phyloP scores from a whole-genome alignment of 2,113 vertebrate species.

The Felis chaus region DNA sequence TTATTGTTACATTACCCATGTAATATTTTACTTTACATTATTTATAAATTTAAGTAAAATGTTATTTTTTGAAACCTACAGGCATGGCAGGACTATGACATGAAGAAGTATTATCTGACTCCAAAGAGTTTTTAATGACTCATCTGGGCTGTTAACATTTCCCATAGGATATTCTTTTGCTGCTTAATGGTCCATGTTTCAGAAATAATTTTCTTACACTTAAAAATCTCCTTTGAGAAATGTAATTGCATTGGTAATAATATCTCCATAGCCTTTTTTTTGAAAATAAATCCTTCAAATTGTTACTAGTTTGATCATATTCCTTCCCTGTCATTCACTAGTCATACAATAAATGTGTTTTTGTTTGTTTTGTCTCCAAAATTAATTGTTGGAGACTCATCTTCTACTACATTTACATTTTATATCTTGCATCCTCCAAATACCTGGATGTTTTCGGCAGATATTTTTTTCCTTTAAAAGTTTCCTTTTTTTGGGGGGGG shows the following conservation, averaged over 20 bases:
- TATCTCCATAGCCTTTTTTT: neutral
- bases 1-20: neutral
- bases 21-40: neutral
- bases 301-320: neutral
- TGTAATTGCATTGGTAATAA: neutral
- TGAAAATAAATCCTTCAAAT: neutral
- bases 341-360: neutral
- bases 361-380: neutral
- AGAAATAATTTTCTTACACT: constrained; percentile 39
- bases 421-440: neutral
- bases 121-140: constrained; percentile 41
- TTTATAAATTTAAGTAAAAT: constrained; percentile 23
- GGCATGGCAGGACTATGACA: neutral
- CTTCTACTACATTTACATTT: neutral
- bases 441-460: neutral
- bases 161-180: neutral
- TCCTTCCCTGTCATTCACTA: neutral
- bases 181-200: constrained; percentile 30
- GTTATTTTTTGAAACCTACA: neutral
- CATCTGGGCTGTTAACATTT: constrained; percentile 10
- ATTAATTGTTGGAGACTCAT: neutral
- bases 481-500: neutral
- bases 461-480: neutral
- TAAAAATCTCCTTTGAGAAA: constrained; percentile 11
- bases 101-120: neutral